Base-by-base conservation (phyloP, 2,113 vertebrate genomes). In the Artemisiospiza belli region DNA sequence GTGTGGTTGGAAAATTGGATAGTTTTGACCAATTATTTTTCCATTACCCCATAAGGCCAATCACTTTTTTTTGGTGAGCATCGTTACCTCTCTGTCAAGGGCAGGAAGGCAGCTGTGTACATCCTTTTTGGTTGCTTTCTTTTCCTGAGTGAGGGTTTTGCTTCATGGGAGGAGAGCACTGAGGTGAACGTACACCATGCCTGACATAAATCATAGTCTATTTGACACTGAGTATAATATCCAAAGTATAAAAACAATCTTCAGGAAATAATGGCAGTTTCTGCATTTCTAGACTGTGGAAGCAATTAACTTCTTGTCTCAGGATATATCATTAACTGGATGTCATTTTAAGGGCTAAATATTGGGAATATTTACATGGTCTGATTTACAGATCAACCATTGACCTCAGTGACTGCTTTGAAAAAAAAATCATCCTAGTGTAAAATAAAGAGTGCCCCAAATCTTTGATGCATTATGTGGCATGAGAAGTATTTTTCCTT, bases 241-340 rank as follows among this genome's bases (percentile, higher is more conserved):
- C 31, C 46, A 22, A 63, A 72, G 24, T 39, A 49, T 61, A 81
- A 94, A 93, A 94, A 55, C 3, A 2, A 30, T 77, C 72, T 88
- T 47, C 33, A 70, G 33, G 27, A 73, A 77, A 88, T 80, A 90
- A 86, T 67, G 79, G 9, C 52, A 86, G 35, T 77, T 88, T 86
- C 51, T 91, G 39, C 16, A 23, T 74, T 92, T 90, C 55, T 93
- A 31, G 59, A 66, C 49, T 37, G 24, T 59, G 33, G 64, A 86
- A 87, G 80, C 59, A 81, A 77, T 74, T 59, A 95, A 55, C 66
- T 62, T 91, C 12, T n/a, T 70, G 19, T 22, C 22, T 85, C 39
- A 70, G 63, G 94, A 70, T 21, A 11, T 70, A 59, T 64, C 23
- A 70, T 83, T 91, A 85, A 10, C 16, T 77, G 31, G 7, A 58